phyloP scores from a whole-genome alignment of 2,113 vertebrate genomes.

The Mus pahari region DNA sequence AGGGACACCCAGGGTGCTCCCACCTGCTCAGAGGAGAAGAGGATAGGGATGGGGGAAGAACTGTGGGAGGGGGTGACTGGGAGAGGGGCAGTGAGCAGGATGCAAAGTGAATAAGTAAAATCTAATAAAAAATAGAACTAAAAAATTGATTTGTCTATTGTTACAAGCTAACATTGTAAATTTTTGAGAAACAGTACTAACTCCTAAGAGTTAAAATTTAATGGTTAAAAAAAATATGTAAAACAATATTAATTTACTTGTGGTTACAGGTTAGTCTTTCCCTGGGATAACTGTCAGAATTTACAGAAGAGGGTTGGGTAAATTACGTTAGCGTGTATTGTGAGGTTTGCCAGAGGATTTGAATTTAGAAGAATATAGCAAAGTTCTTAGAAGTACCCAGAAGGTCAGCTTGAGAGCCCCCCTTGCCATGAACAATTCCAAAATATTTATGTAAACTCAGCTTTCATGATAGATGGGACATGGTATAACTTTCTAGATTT shows the following conservation, averaged over 20 bases:
- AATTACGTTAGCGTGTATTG: neutral
- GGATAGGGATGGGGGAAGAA: too few relatives aligned
- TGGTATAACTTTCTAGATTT: neutral
- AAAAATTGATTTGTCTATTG: slow-evolving; percentile 55
- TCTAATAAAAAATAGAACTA: too few relatives aligned
- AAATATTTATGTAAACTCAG: neutral
- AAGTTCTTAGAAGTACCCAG: neutral
- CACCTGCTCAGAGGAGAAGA: too few relatives aligned
- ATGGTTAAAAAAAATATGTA: neutral
- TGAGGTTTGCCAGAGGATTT: neutral
- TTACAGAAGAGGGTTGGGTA: neutral
- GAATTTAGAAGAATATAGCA: neutral
- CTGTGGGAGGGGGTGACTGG: too few relatives aligned
- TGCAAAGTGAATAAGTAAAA: too few relatives aligned
- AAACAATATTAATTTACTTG: neutral
- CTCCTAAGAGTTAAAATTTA: slow-evolving; percentile 7
- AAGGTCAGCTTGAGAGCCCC: neutral
- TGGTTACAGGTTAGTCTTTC: neutral
- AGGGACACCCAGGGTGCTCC: too few relatives aligned
- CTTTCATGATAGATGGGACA: neutral
- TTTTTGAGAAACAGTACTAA: neutral
- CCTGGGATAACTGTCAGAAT: neutral
- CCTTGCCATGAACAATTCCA: neutral
- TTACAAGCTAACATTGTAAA: slow-evolving; percentile 13
- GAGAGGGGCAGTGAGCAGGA: too few relatives aligned